Conservation (phyloP, 2,797 vertebrate species). For the Notamacropus eugenii region DNA sequence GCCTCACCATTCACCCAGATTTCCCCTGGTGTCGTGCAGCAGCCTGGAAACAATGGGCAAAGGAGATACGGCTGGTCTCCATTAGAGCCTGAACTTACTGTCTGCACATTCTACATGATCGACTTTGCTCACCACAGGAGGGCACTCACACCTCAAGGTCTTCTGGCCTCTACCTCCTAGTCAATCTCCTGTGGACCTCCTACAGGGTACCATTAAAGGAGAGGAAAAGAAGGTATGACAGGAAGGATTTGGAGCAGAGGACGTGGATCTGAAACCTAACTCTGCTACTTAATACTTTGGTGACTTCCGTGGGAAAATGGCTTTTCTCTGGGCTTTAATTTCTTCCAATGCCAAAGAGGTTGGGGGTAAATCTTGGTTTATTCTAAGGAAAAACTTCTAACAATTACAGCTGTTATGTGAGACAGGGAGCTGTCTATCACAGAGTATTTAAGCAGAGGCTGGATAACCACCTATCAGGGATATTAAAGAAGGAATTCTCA, state of each 20-base stretch:
- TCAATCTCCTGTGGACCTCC: neutral
- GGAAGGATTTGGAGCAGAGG: neutral
- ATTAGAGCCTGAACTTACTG: neutral
- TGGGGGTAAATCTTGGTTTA: neutral
- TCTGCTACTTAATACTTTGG: neutral
- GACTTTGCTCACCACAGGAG: neutral
- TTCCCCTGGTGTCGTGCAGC: neutral
- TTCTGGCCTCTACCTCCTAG: neutral
- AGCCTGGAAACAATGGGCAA: neutral
- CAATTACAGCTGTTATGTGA: neutral
- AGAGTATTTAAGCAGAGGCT: neutral
- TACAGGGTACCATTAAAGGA: conserved; percentile 11
- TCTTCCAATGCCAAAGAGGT: neutral
- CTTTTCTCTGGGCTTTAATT: neutral
- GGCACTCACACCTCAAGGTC: conserved; percentile 11
- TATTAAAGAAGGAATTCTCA: neutral
- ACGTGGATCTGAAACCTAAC: neutral
- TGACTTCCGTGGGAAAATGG: neutral
- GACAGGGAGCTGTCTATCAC: neutral
- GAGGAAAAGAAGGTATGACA: neutral
- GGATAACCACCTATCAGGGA: neutral
- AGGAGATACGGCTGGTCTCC: neutral
- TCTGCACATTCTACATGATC: neutral
- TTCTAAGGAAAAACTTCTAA: neutral
- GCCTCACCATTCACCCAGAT: neutral